Percentiles rank a stretch among this genome's conserved stretches.
These are phyloP conservation scores for Dryobota labecula DNA, from an alignment of 2,888 invertebrate species.

Conservation along the genomic window DNA sequence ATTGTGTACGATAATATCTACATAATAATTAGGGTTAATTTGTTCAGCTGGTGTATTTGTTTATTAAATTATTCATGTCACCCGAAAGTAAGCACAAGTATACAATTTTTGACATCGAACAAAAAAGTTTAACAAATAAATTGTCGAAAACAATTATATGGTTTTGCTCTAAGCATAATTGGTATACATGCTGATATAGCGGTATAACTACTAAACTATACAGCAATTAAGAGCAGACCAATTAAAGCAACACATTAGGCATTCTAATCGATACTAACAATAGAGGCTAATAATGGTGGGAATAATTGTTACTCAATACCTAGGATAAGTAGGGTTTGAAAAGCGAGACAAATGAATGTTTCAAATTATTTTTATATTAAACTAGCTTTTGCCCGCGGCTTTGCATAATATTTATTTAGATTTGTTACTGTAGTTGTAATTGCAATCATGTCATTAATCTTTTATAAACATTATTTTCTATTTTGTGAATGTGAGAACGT, in stretches of 20 bases:
- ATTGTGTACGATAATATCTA: neutral
- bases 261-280: slow-evolving; percentile 41
- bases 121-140: too few species aligned
- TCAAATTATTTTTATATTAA: neutral
- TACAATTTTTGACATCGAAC: too few species aligned
- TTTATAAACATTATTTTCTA: too few species aligned
- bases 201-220: slow-evolving; percentile 15
- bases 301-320: slow-evolving; percentile 3
- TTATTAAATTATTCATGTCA: neutral
- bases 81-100: neutral
- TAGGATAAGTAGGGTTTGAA: neutral
- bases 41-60: neutral
- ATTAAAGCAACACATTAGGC: slow-evolving; percentile 26
- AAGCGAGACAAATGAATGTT: neutral
- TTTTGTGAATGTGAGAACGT: too few species aligned
- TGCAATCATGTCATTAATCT: too few species aligned
- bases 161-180: neutral
- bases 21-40: neutral
- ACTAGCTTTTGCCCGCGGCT: too few species aligned
- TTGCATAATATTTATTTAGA: too few species aligned
- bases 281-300: neutral
- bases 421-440: too few species aligned
- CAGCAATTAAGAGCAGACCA: slow-evolving; percentile 16
- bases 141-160: too few species aligned
- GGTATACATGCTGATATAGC: neutral